A percentile compares a stretch with the other conserved stretches of the same genome.
Evolutionary conservation across 2,113 vertebrate species (phyloP).

Genomic region (Menidia beryllina): DNA sequence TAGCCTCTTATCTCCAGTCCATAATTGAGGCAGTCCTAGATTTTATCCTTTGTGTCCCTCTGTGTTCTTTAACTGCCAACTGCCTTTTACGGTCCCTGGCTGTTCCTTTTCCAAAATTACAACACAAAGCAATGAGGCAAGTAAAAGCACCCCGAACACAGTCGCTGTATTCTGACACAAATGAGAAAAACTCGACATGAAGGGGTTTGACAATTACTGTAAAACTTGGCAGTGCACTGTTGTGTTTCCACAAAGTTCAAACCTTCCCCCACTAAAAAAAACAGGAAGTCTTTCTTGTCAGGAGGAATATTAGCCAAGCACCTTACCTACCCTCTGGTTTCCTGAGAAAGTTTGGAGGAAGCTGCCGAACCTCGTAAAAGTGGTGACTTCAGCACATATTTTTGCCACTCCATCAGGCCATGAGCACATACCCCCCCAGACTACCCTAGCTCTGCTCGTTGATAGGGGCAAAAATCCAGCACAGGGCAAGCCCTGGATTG

Average conservation of each 20-base stretch:
- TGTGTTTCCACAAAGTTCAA: constrained; percentile 26
- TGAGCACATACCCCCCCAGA: constrained; percentile 54
- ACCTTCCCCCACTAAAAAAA: constrained; percentile 47
- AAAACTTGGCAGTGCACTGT: neutral
- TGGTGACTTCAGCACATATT: constrained; percentile 80
- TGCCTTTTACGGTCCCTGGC: constrained; percentile 14
- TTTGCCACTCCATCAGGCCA: constrained; percentile 57
- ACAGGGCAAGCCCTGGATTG: constrained; percentile 51
- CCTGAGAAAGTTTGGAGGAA: constrained; percentile 80
- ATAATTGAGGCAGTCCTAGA: constrained; percentile 62
- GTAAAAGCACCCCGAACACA: neutral
- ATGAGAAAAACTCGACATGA: constrained; percentile 1
- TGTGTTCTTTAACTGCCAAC: constrained; percentile 45
- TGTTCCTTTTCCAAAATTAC: constrained; percentile 35
- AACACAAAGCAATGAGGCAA: neutral
- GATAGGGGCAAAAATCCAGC: constrained; percentile 34
- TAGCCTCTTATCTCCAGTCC: constrained; percentile 65
- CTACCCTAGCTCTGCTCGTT: constrained; percentile 44
- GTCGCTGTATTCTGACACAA: constrained; percentile 11
- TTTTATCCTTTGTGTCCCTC: constrained; percentile 35
- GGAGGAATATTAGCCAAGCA: constrained; percentile 73
- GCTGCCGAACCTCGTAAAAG: constrained; percentile 70
- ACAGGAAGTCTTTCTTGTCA: constrained; percentile 81
- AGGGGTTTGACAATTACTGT: constrained; percentile 3
- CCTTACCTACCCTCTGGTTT: constrained; percentile 77